phyloP scores from a whole-genome alignment of 2,888 invertebrate genomes.

The Chrysotoxum bicinctum region DNA sequence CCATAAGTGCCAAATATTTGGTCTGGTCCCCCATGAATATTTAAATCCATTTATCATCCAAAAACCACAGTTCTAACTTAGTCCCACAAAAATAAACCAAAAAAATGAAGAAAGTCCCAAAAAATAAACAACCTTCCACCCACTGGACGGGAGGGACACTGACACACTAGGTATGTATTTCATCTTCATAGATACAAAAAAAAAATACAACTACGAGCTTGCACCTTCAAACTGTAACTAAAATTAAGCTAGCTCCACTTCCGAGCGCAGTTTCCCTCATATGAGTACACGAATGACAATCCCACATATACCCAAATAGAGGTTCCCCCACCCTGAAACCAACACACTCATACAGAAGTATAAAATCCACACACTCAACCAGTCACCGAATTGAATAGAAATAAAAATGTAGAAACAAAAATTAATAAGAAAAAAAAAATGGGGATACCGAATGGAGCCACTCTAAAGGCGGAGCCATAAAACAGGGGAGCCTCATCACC shows the following conservation, averaged over 20 bases:
- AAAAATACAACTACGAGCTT: background rate
- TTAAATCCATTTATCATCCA: conserved; percentile 62
- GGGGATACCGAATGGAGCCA: conserved; percentile 58
- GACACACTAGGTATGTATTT: background rate
- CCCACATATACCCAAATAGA: conserved; percentile 1
- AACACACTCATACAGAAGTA: background rate
- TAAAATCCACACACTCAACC: conserved; percentile 46
- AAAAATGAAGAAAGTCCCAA: background rate
- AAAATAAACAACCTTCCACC: conserved; percentile 42
- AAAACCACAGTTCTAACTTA: conserved; percentile 14
- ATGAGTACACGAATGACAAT: conserved; percentile 34
- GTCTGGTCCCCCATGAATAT: conserved; percentile 51
- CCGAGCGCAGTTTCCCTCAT: conserved; percentile 29
- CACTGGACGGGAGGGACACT: background rate
- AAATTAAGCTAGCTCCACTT: conserved; percentile 1
- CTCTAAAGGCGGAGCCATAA: conserved; percentile 71
- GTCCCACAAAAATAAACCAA: background rate
- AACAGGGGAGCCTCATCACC: conserved; percentile 65
- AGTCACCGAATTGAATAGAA: conserved; percentile 61
- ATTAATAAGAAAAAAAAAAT: conserved; percentile 1
- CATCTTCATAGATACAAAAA: background rate
- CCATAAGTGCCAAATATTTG: conserved; percentile 57
- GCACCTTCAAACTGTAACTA: background rate
- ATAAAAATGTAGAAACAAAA: conserved; percentile 32
- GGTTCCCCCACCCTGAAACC: conserved; percentile 25